Evolutionary conservation across 2,888 invertebrate species (phyloP), one percentile per base, ranked within the genome.

Genomic region (Copidosoma aretas): DNA sequence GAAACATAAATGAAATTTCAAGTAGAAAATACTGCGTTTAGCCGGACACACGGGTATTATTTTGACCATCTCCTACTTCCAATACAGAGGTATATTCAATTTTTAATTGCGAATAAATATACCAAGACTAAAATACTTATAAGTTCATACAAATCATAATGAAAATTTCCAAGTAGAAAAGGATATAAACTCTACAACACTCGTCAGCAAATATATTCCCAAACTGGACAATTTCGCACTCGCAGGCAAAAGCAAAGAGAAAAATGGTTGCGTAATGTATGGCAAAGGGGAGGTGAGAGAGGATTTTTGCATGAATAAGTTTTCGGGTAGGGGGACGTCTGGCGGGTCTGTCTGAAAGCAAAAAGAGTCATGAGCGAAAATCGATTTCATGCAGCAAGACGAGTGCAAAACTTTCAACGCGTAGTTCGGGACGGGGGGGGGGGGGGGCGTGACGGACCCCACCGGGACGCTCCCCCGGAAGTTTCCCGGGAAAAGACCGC

Each of bases 261-360:
- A 19, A 54, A 22, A 39, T 21, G 15, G 19, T 49, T 21, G 58
- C 58, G 24, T 19, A n/a, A 43, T 12, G 52, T 14, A 5, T 53
- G 15, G 24, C n/a, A 32, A 32, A 12, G 21, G 24, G n/a, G 52
- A 63, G 24, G 12, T 32, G 53, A 10, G 25, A 10, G 10, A 25
- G 32, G 14, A 41, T 43, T 58, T 68, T 64, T 56, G 56, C 60
- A 64, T 68, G 60, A 68, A 60, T 56, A 60, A 54, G 39, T 64
- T 68, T 60, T 17, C 32, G 32, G 32, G 8, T 5, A 32, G 8
- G 10, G 32, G 32, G n/a, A 1, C n/a, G 10, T 39, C 15, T 5
- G 25, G 19, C 25, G 17, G 43, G 17, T 4, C 15, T 12, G 43
- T 46, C 64, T 21, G 53, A 65, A 65, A 53, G 59, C 54, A 49